Evolutionary conservation across 2,888 invertebrate species (phyloP).

Genomic region (Hymenopus coronatus): DNA sequence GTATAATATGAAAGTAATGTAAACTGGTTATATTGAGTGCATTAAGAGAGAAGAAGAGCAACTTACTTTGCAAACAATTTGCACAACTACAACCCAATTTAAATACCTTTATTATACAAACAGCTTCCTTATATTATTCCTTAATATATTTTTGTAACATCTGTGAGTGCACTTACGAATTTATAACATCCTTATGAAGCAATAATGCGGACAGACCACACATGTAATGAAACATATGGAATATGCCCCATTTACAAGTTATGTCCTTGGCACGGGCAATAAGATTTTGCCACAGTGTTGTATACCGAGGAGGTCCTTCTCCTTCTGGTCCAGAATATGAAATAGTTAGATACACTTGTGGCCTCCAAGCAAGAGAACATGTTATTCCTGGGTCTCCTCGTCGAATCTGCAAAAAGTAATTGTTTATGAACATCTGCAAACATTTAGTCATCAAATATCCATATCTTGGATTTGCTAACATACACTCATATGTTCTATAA

Average conservation of each 20-base stretch:
- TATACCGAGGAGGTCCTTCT: slow-evolving; percentile 49
- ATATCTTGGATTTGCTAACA: neutral
- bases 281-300: slow-evolving; percentile 51
- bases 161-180: slow-evolving; percentile 53
- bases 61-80: no score
- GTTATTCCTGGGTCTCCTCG: slow-evolving; percentile 66
- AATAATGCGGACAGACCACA: slow-evolving; percentile 65
- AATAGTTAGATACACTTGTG: slow-evolving; percentile 60
- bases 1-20: no score
- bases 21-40: no score
- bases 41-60: no score
- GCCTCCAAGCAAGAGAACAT: slow-evolving; percentile 72
- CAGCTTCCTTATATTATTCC: neutral
- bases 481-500: no score
- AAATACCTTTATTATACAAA: neutral
- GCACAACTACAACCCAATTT: neutral
- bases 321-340: slow-evolving; percentile 57
- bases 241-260: slow-evolving; percentile 57
- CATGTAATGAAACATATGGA: slow-evolving; percentile 56
- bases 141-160: neutral
- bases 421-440: neutral
- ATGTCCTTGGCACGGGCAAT: slow-evolving; percentile 52
- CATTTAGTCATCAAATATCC: neutral
- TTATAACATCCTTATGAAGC: slow-evolving; percentile 68
- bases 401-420: slow-evolving; percentile 54